These are phyloP conservation scores for Mylabris sibirica DNA, from an alignment of 2,888 invertebrate genomes.

Conservation along the genomic window DNA sequence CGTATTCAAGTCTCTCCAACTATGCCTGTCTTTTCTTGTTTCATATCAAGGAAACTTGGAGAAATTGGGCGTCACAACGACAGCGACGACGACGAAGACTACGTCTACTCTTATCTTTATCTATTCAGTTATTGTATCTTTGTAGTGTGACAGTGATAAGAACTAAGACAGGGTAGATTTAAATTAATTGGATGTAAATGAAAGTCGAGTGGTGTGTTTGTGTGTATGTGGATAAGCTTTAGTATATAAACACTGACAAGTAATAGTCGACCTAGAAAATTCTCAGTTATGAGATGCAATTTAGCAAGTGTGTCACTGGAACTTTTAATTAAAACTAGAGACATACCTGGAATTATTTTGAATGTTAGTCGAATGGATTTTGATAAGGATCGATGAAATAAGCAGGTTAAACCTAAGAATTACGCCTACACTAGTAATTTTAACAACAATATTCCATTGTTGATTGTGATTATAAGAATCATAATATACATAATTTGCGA, in stretches of 20 bases:
- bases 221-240: not conserved
- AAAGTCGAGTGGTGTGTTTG: not conserved
- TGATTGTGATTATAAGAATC: not conserved
- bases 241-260: not conserved
- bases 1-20: constrained; percentile 13
- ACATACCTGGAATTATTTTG: not conserved
- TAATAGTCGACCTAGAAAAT: not conserved
- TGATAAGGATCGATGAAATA: not conserved
- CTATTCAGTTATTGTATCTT: constrained; percentile 1
- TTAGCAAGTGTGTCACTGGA: constrained; percentile 7
- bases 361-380: not conserved
- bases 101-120: constrained; percentile 2
- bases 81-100: too few relatives aligned
- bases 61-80: constrained; percentile 1
- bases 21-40: constrained; percentile 2
- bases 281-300: not conserved
- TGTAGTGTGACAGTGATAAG: not conserved
- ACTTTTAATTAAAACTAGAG: constrained; percentile 7
- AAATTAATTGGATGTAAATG: constrained; percentile 39
- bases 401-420: not conserved
- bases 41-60: not conserved
- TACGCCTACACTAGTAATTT: not conserved
- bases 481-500: not conserved
- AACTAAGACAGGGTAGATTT: constrained; percentile 28
- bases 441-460: constrained; percentile 11